phyloP scores from a whole-genome alignment of 2,797 vertebrate species.

The Austrolebias charrua region DNA sequence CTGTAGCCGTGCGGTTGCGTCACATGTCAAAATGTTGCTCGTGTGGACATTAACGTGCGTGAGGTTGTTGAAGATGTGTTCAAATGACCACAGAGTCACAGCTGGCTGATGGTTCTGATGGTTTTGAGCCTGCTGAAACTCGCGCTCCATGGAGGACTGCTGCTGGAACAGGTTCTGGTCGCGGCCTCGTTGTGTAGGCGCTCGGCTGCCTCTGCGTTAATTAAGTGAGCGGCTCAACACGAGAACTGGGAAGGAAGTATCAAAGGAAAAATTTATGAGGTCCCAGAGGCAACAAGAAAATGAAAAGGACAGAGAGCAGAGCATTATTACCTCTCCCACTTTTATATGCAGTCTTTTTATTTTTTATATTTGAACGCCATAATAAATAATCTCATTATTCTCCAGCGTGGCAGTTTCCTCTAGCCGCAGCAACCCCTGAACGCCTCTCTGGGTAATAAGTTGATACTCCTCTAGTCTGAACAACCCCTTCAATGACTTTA shows the following conservation, averaged over 20 bases:
- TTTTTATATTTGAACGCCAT: neutral
- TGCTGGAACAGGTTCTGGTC: no score
- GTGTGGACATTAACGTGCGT: no score
- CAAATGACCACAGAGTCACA: no score
- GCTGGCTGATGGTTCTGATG: no score
- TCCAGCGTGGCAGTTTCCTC: neutral
- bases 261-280: neutral
- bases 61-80: no score
- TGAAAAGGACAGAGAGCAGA: neutral
- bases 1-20: no score
- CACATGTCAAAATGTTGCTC: no score
- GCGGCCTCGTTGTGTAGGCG: no score
- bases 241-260: neutral
- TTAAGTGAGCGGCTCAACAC: neutral
- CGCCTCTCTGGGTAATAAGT: neutral
- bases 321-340: slow-evolving; percentile 1
- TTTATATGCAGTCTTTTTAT: neutral
- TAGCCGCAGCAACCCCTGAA: neutral
- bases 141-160: no score
- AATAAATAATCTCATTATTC: slow-evolving; percentile 6
- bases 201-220: slow-evolving; percentile 1
- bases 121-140: no score
- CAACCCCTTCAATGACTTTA: neutral
- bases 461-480: neutral
- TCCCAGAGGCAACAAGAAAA: neutral